Evolutionary conservation across 2,797 vertebrate species (phyloP), one percentile per base, ranked within the genome.

Genomic region (Platalea minor): DNA sequence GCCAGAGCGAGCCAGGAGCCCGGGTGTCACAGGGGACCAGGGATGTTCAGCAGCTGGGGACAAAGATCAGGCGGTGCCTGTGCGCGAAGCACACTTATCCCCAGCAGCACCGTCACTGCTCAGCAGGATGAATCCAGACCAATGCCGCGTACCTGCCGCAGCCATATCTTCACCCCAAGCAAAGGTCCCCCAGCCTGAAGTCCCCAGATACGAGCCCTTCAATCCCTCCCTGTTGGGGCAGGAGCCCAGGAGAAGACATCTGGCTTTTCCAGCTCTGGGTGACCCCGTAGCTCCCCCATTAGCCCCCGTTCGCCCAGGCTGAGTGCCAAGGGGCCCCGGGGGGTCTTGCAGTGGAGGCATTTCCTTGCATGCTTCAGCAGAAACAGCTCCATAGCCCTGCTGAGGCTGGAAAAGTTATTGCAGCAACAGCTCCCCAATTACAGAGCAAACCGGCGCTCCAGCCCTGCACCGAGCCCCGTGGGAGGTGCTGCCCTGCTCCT

Each of bases 131-230:
- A 59, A 70, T 35, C 56, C 69, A 35, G 48, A 63, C 53, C 21
- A 43, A 10, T 2, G 2, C 43, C 63, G 18, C 0, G 1, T 21
- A 85, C 41, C 35, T 37, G 63, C 63, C 1, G 0, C 29, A 80
- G 69, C 69, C 51, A 16, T 17, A 43, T 53, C 69, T 48, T 51
- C 69, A 43, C 16, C 26, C 26, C 39, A 17, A 3, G 41, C 31
- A 12, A 31, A 45, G 9, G 6, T 9, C 23, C 48, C 29, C 33
- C 63, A 67, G 33, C 26, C 45, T 12, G 3, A 9, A 50, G 39
- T 26, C 9, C 76, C 41, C 64, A 23, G 46, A 57, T 76, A 12
- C 1, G 4, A 56, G 17, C 48, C 33, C 37, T 45, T 35, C 63
- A 56, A n/a, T n/a, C 31, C 33, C 35, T 61, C 10, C 59, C 46